These are phyloP conservation scores for Atractosteus spatula DNA, from an alignment of 2,113 vertebrate genomes.

Conservation along the genomic window DNA sequence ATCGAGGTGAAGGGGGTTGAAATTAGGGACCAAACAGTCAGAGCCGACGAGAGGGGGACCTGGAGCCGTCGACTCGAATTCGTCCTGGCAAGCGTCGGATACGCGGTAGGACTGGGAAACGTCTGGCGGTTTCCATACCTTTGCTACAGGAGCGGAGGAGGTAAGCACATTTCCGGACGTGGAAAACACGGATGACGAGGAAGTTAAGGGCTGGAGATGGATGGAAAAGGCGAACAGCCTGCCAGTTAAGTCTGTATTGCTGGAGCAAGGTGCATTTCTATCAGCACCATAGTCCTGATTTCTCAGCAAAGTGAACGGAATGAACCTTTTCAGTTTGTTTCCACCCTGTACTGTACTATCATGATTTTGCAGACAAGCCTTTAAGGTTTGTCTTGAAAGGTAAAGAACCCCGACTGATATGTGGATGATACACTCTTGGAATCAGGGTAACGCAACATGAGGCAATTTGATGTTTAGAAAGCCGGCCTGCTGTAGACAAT, in stretches of 20 bases:
- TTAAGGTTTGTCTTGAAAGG: too few relatives aligned
- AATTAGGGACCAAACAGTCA: not conserved
- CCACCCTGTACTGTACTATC: too few relatives aligned
- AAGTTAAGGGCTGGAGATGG: not conserved
- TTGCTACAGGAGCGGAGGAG: constrained; percentile 69
- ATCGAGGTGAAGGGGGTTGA: not conserved
- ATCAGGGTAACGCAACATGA: too few relatives aligned
- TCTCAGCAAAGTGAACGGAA: too few relatives aligned
- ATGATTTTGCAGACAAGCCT: too few relatives aligned
- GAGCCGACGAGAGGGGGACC: constrained; percentile 40
- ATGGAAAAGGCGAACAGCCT: not conserved
- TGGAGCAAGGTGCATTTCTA: too few relatives aligned
- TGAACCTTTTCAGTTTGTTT: too few relatives aligned
- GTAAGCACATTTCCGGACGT: constrained; percentile 34
- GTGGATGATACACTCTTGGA: too few relatives aligned
- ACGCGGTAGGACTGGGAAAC: constrained; percentile 68
- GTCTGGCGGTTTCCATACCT: constrained; percentile 71
- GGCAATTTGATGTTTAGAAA: too few relatives aligned
- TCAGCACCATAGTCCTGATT: too few relatives aligned
- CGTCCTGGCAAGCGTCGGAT: constrained; percentile 60
- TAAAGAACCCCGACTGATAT: too few relatives aligned
- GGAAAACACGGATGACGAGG: not conserved
- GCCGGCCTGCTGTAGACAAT: too few relatives aligned
- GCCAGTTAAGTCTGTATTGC: not conserved
- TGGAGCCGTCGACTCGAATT: constrained; percentile 65